Evolutionary conservation across 2,888 invertebrate genomes (phyloP).

Genomic region (Caenorhabditis sp.): DNA sequence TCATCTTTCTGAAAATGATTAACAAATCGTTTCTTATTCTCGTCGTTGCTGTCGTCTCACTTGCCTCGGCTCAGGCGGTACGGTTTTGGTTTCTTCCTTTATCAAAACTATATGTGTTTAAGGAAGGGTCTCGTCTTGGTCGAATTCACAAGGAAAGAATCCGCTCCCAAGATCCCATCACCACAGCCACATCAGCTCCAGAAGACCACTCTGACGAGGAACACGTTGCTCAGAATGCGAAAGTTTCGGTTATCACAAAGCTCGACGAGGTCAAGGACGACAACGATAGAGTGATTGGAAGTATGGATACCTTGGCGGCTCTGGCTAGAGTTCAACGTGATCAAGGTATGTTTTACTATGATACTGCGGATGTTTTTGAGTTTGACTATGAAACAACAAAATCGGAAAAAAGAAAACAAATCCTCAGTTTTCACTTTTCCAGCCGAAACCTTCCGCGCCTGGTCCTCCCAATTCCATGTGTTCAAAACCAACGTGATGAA

Average conservation of each 20-base stretch:
- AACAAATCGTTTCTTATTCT: conserved; percentile 8
- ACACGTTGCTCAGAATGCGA: not conserved
- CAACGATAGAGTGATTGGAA: conserved; percentile 17
- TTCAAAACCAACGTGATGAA: conserved; percentile 59
- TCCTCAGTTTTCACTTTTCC: conserved; percentile 1
- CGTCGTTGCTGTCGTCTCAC: not conserved
- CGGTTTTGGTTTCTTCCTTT: not conserved
- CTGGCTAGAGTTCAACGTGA: conserved; percentile 48
- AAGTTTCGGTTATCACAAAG: not conserved
- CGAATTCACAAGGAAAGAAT: conserved; percentile 48
- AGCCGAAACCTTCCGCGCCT: conserved; percentile 54
- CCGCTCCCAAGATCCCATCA: not conserved
- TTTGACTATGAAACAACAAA: too few species aligned
- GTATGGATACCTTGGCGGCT: conserved; percentile 31
- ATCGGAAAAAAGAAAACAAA: too few species aligned
- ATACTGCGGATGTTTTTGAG: too few species aligned
- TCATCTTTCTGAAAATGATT: conserved; percentile 8
- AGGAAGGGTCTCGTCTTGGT: conserved; percentile 13
- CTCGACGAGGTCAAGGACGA: not conserved
- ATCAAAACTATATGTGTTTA: not conserved
- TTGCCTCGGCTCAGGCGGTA: not conserved
- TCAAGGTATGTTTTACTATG: conserved; percentile 31
- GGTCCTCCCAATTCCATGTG: conserved; percentile 52
- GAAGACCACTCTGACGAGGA: not conserved
- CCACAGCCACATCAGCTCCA: not conserved